Conservation (phyloP, 2,888 invertebrate species). For the Phymatocera aterrima region DNA sequence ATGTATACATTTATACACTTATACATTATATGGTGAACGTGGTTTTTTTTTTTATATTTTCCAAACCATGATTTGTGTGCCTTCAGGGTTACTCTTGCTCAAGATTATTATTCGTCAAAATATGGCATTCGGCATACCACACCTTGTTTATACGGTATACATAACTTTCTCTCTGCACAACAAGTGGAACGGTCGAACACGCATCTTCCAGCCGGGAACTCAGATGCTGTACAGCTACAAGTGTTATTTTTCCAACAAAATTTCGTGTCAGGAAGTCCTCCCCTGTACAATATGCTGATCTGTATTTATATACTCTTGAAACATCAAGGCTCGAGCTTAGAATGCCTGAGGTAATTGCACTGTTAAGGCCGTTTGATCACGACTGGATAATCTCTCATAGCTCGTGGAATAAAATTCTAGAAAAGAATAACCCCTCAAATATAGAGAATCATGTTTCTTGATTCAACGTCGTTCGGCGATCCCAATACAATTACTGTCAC, state of each 20-base stretch:
- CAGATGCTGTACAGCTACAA: neutral
- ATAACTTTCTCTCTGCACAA: constrained; percentile 14
- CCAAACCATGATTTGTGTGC: neutral
- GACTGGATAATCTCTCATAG: too few relatives aligned
- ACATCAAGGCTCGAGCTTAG: too few relatives aligned
- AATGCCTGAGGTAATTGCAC: too few relatives aligned
- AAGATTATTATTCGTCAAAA: neutral
- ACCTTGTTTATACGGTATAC: neutral
- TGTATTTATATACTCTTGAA: too few relatives aligned
- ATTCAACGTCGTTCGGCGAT: too few relatives aligned
- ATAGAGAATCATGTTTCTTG: too few relatives aligned
- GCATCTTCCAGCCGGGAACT: neutral
- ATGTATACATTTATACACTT: neutral
- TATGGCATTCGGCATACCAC: neutral
- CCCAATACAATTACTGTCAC: too few relatives aligned
- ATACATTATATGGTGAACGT: neutral
- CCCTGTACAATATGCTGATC: too few relatives aligned
- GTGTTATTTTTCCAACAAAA: neutral
- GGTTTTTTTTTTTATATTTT: neutral
- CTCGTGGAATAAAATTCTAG: too few relatives aligned
- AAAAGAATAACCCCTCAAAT: too few relatives aligned
- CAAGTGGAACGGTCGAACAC: constrained; percentile 19
- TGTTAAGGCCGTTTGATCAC: too few relatives aligned
- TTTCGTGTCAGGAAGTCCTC: too few relatives aligned
- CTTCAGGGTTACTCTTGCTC: neutral